Base-by-base conservation (phyloP, 2,113 vertebrate genomes). In the Charina bottae region DNA sequence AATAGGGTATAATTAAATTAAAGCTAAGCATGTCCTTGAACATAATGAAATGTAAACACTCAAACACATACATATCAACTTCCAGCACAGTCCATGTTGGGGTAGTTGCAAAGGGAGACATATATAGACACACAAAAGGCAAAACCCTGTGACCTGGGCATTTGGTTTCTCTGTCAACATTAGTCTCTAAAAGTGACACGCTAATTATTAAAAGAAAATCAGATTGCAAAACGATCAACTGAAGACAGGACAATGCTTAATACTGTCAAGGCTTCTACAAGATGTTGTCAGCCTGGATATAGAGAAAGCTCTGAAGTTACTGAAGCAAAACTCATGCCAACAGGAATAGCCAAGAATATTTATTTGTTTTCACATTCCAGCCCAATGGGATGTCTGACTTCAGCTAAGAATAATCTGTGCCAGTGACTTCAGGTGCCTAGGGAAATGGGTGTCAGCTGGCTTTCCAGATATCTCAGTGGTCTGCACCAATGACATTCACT, bases 361-460 rank as follows among this genome's bases (percentile, higher is more conserved):
- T 72, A 68, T 87, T 59, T 83, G 91, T 46, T 83, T 56, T 83
- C 42, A 26, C 83, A 53, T 83, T 88, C 54, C 55, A 92, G 55
- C 6, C 42, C 19, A 11, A 54, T 53, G 55, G 58, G 85, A 60
- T 33, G 59, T 83, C 7, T 84, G 68, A 12, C 55, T 53, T 60
- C 86, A 83, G 28, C 28, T 62, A 26, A 88, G 60, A 92, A 84
- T 88, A 92, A 84, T 62, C 11, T 84, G 86, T 26, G 37, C 86
- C 68, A 59, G 17, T 49, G 68, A 33, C 42, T 88, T 83, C 42
- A 62, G 28, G 72, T 92, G 86, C 46, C 91, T 54, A 84, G 68
- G 91, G 91, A 88, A 84, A 88, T 83, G 87, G 42, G 86, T 62
- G 42, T 83, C 86, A 92, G 72, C 55, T 88, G 91, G 55, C 68